A percentile compares a stretch with the other conserved stretches of the same genome.
Evolutionary conservation across 2,888 invertebrate species (phyloP).

Genomic region (Podotricha telesiphe): DNA sequence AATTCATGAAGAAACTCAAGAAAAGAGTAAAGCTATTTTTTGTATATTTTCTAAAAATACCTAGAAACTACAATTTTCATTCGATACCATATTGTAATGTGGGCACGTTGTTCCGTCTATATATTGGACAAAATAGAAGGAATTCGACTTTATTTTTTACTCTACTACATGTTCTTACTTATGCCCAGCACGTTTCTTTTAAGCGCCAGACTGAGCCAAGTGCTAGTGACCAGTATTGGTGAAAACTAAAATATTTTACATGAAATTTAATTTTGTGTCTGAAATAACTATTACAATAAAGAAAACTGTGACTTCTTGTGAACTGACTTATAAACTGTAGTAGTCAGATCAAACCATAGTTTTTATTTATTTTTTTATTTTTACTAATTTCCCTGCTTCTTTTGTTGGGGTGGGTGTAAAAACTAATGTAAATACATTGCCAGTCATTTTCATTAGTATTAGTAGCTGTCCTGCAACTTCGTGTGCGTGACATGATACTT

Average conservation of each 20-base stretch:
- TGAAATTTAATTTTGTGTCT: conserved; percentile 7
- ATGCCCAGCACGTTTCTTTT: conserved; percentile 28
- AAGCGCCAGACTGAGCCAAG: conserved; percentile 32
- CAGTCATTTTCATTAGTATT: no score
- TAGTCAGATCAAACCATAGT: no score
- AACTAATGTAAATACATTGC: no score
- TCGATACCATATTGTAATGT: conserved; percentile 11
- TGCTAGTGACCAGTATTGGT: conserved; percentile 29
- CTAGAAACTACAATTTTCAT: neutral
- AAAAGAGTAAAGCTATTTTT: no score
- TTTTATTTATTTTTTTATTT: no score
- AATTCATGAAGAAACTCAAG: no score
- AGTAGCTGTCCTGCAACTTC: no score
- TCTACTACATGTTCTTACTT: neutral
- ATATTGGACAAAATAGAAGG: conserved; percentile 16
- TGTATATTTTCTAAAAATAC: neutral
- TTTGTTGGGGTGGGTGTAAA: no score
- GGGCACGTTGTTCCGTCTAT: conserved; percentile 9
- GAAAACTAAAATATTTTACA: conserved; percentile 17
- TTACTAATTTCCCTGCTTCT: no score
- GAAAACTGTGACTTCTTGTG: neutral
- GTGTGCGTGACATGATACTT: no score
- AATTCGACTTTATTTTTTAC: conserved; percentile 21
- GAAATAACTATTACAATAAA: neutral
- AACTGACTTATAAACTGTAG: no score